phyloP scores from a whole-genome alignment of 37 sponge, comb jelly and placozoan species.

The Geodia barretti region DNA sequence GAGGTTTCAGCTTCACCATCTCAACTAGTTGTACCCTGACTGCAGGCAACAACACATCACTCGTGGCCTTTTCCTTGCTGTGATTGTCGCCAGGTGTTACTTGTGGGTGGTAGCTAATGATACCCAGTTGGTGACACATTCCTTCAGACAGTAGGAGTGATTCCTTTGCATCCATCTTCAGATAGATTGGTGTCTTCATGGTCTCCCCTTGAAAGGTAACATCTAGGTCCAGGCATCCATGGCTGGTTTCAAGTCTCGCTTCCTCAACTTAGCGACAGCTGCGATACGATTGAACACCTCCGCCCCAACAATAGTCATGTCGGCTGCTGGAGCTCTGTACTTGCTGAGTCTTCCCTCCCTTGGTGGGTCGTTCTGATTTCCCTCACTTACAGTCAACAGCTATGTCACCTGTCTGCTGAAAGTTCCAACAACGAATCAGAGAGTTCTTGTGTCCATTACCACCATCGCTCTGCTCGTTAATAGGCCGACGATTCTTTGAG shows the following conservation, averaged over 20 bases:
- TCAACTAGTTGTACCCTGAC: neutral
- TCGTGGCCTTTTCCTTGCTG: neutral
- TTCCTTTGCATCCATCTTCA: no score
- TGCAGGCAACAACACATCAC: neutral
- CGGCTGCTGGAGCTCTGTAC: neutral
- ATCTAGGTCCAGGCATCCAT: no score
- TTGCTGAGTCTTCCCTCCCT: neutral
- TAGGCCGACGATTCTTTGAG: neutral
- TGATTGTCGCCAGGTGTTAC: no score
- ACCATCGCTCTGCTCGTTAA: neutral
- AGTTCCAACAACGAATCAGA: neutral
- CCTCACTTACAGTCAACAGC: neutral
- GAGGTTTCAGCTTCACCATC: neutral
- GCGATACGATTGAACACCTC: no score
- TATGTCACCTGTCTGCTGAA: neutral
- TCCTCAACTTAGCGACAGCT: no score
- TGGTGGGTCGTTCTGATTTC: neutral
- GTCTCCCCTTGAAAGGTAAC: no score
- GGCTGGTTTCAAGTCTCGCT: no score
- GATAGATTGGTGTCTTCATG: no score
- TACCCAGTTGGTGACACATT: no score
- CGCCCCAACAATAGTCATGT: neutral
- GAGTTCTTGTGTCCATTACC: neutral
- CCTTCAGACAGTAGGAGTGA: no score
- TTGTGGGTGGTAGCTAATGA: no score